phyloP scores from a whole-genome alignment of 1,140 invertebrate genomes.

The Drosophila gunungcola region DNA sequence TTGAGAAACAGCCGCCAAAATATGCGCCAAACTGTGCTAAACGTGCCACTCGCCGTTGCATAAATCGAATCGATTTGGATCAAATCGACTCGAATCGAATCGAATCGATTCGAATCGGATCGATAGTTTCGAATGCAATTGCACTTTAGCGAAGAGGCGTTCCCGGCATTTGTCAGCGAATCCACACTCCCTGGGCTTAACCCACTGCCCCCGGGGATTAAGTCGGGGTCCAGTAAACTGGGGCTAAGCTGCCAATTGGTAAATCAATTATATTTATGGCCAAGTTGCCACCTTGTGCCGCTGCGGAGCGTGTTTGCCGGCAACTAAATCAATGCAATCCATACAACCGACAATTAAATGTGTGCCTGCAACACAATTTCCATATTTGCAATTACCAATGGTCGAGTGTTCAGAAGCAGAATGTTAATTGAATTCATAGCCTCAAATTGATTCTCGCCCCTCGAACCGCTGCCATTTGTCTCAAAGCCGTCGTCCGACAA shows the following conservation, averaged over 20 bases:
- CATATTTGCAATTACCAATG: conserved; percentile 62
- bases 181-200: conserved; percentile 39
- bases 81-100: not conserved
- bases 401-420: conserved; percentile 15
- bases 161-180: conserved; percentile 65
- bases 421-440: conserved; percentile 54
- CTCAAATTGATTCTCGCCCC: conserved; percentile 38
- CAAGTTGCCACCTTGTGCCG: conserved; percentile 66
- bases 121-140: conserved; percentile 39
- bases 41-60: conserved; percentile 36
- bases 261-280: conserved; percentile 77
- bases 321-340: conserved; percentile 67
- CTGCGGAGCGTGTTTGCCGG: conserved; percentile 30
- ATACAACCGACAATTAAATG: conserved; percentile 57
- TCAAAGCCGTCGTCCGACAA: conserved; percentile 21
- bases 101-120: conserved; percentile 3
- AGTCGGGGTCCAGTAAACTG: conserved; percentile 9
- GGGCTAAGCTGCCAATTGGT: conserved; percentile 54
- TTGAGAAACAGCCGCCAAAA: conserved; percentile 45
- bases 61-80: conserved; percentile 17
- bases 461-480: conserved; percentile 27
- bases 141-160: conserved; percentile 42
- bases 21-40: conserved; percentile 52
- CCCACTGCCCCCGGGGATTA: conserved; percentile 49
- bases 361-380: conserved; percentile 52